Conservation (phyloP, 2,113 vertebrate species). For the Merops nubicus region DNA sequence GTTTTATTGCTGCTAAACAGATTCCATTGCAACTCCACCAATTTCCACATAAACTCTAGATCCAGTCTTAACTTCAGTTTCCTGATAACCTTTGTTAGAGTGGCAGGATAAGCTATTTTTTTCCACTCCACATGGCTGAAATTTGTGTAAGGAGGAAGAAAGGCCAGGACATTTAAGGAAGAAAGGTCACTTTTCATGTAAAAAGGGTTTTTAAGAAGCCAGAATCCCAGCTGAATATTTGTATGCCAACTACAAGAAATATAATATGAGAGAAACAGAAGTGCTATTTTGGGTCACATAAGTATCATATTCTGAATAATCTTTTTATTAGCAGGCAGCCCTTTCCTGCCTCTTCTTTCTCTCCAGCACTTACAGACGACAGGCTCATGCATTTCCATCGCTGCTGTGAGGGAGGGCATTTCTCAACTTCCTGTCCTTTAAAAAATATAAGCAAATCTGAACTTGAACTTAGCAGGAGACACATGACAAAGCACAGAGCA, state of each 20-base stretch:
- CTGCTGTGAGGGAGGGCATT: neutral
- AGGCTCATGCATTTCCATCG: neutral
- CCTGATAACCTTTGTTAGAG: neutral
- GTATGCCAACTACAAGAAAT: constrained; percentile 38
- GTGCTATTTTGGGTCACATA: constrained; percentile 25
- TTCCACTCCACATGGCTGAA: neutral
- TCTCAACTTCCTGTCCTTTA: neutral
- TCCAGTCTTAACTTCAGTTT: neutral
- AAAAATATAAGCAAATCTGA: neutral
- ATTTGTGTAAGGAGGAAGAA: neutral
- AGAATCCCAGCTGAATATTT: neutral
- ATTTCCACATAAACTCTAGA: neutral
- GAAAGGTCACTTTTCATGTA: neutral
- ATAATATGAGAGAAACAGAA: constrained; percentile 42
- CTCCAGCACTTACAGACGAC: neutral
- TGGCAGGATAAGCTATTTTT: neutral
- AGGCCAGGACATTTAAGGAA: neutral
- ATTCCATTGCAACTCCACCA: neutral
- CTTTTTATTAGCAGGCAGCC: constrained; percentile 32
- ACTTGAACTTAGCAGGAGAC: neutral
- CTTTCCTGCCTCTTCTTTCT: constrained; percentile 16
- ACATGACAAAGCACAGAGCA: neutral
- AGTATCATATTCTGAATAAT: constrained; percentile 44
- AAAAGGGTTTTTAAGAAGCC: neutral
- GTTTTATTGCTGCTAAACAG: neutral